Evolutionary conservation across 1,140 invertebrate species (phyloP).

Genomic region (Zeugodacus cucurbitae): DNA sequence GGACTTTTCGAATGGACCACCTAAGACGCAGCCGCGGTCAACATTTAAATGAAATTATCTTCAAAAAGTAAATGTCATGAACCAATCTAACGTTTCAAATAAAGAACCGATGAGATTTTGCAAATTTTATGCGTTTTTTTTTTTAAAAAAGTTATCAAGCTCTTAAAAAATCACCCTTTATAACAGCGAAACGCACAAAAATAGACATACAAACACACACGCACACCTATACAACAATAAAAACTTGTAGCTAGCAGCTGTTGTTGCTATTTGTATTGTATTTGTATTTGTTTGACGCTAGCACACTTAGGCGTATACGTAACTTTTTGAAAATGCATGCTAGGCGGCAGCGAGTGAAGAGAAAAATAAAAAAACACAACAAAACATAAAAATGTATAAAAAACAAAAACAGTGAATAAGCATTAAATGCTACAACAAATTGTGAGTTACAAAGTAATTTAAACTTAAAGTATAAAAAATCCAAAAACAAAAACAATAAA

Average conservation of each 20-base stretch:
- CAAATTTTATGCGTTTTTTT: too few species aligned
- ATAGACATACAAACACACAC: neutral
- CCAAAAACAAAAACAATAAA: neutral
- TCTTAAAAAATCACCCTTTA: too few species aligned
- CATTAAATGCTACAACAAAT: neutral
- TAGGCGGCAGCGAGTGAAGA: neutral
- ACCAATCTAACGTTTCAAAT: too few species aligned
- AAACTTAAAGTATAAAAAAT: neutral
- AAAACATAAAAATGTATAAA: neutral
- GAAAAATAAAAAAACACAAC: neutral
- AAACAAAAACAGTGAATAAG: neutral
- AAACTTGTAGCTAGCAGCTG: neutral
- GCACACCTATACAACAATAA: neutral
- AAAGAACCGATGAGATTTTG: too few species aligned
- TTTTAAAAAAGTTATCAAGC: too few species aligned
- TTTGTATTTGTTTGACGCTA: neutral
- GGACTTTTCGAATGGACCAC: too few species aligned
- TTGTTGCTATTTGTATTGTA: constrained; percentile 12
- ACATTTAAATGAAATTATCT: too few species aligned
- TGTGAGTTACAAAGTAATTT: neutral
- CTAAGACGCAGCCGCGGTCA: too few species aligned
- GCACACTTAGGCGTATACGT: constrained; percentile 10
- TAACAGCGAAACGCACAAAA: too few species aligned
- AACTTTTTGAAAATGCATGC: neutral
- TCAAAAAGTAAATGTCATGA: too few species aligned